Conservation (phyloP, 1,140 invertebrate species). For the Caenorhabditis brenneri region DNA sequence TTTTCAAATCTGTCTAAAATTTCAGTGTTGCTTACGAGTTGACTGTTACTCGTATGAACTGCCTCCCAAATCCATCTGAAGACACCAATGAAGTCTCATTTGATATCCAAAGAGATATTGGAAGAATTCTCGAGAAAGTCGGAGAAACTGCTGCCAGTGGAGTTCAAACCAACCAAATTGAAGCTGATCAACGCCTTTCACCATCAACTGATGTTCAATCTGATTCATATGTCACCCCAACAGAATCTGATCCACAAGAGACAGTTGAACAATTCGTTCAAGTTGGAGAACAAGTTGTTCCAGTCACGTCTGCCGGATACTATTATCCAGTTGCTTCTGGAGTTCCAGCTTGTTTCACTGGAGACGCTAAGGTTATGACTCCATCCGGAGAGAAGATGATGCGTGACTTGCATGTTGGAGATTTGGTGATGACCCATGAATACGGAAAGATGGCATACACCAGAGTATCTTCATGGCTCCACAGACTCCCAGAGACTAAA, state of each 20-base stretch:
- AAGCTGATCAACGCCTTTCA: conserved; percentile 35
- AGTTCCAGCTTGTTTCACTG: conserved; percentile 60
- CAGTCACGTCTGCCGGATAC: conserved; percentile 61
- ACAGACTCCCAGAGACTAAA: conserved; percentile 56
- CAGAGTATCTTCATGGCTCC: conserved; percentile 54
- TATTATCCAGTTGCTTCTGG: conserved; percentile 62
- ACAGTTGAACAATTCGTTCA: conserved; percentile 59
- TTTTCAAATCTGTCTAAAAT: background rate
- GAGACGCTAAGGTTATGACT: conserved; percentile 57
- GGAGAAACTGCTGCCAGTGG: conserved; percentile 48
- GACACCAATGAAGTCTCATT: conserved; percentile 58
- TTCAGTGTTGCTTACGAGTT: conserved; percentile 61
- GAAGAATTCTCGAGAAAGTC: conserved; percentile 59
- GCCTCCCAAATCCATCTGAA: conserved; percentile 61
- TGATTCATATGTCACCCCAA: conserved; percentile 16
- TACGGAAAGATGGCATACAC: conserved; percentile 57
- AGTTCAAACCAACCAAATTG: conserved; percentile 44
- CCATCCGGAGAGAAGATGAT: conserved; percentile 53
- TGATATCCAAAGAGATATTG: conserved; percentile 57
- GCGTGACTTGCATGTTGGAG: conserved; percentile 59
- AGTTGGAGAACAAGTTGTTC: conserved; percentile 59
- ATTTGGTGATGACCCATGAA: conserved; percentile 56
- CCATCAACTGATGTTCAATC: conserved; percentile 26
- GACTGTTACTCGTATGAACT: conserved; percentile 64
- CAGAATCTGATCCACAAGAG: conserved; percentile 22